Base-by-base conservation (phyloP, 2,113 vertebrate genomes). In the Pampusana beccarii region DNA sequence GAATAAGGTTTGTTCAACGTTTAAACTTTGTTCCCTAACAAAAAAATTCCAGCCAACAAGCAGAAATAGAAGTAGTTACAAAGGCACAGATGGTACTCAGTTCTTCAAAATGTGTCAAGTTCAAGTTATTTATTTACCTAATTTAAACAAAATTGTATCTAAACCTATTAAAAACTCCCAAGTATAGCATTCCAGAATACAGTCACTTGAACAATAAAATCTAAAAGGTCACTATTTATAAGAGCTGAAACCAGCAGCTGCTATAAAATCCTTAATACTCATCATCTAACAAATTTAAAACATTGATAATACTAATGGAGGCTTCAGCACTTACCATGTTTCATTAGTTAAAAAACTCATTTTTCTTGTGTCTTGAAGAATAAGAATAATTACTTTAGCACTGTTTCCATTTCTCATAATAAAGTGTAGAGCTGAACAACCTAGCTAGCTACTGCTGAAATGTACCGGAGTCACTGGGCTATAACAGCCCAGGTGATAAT, bases 221-320 rank as follows among this genome's bases (percentile, higher is more conserved):
- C 25, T 72, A 88, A 93, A 97, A 95, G 86, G 89, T 87, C 89
- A 88, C 58, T 95, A 33, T 80, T 84, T 83, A 58, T 87, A 95
- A 86, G 42, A 94, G 96, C 88, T 97, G 95, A 94, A 97, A 95
- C 61, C 93, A 93, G 91, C 94, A 96, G 97, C 95, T 97, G 72
- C 91, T 86, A 83, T 92, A 94, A 95, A 97, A 97, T 96, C 86
- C 89, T 97, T 97, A 97, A 97, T 95, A 94, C 78, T 97, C 92
- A 97, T 98, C 96, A 97, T 96, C 79, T 88, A 88, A 94, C 60
- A 96, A 91, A 97, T 98, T 96, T 95, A 96, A 98, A 97, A 86
- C 80, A 7, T 11, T 92, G 72, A 66, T 82, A 96, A 72, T 91
- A 96, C 97, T 97, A 98, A 97, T 97, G 94, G 93, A 97, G 28